A percentile compares a stretch with the other conserved stretches of the same genome.
These are phyloP conservation scores for Heliconius himera DNA, from an alignment of 1,140 invertebrate species.

Conservation along the genomic window DNA sequence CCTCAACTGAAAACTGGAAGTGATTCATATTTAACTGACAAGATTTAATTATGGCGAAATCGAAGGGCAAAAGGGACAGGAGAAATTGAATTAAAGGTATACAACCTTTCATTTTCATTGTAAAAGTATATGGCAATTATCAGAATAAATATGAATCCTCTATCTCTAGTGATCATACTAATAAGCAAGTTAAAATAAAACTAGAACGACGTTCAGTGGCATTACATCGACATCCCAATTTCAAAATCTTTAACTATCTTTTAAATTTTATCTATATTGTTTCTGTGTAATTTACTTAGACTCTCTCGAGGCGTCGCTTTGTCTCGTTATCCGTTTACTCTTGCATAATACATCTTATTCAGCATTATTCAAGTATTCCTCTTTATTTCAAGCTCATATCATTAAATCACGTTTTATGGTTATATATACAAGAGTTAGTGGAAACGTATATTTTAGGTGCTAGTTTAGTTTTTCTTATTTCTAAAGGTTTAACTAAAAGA, in stretches of 20 bases:
- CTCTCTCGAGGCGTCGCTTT: constrained; percentile 9
- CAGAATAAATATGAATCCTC: too few relatives aligned
- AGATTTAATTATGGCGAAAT: too few relatives aligned
- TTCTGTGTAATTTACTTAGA: constrained; percentile 5
- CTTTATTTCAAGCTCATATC: not conserved
- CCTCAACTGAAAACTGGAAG: too few relatives aligned
- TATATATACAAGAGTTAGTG: not conserved
- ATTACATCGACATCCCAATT: not conserved
- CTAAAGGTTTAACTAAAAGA: not conserved
- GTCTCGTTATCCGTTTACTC: constrained; percentile 10
- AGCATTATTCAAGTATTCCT: not conserved
- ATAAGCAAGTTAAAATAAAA: not conserved
- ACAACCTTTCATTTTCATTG: too few relatives aligned
- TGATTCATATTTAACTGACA: too few relatives aligned
- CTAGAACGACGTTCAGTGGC: not conserved
- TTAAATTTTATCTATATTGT: constrained; percentile 1
- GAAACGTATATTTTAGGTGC: not conserved
- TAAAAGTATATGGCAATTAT: too few relatives aligned
- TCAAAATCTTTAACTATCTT: not conserved
- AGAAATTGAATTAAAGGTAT: too few relatives aligned
- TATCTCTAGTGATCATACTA: not conserved
- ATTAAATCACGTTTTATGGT: not conserved
- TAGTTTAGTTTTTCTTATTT: not conserved
- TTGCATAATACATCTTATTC: constrained; percentile 15
- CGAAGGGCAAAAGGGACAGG: too few relatives aligned